phyloP scores from a whole-genome alignment of 2,797 vertebrate species.

The Falco concolor region DNA sequence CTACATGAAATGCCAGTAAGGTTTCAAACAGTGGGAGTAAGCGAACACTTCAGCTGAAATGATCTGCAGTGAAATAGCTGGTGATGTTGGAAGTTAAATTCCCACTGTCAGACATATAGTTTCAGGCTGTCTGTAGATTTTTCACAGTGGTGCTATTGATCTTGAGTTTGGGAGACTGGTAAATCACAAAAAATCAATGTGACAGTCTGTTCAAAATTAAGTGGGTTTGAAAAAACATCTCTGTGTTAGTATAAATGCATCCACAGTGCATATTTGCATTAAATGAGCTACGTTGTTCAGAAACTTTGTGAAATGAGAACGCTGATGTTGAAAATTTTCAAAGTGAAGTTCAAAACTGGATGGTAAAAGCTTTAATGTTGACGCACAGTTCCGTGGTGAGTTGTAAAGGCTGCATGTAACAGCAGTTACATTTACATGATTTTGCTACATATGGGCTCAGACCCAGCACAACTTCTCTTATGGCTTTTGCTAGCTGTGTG shows the following conservation, averaged over 20 bases:
- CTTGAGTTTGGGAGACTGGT: background rate
- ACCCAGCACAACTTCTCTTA: background rate
- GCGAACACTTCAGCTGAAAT: background rate
- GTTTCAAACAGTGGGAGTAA: background rate
- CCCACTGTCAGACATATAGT: background rate
- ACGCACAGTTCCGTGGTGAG: background rate
- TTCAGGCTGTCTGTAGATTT: background rate
- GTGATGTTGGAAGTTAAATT: background rate
- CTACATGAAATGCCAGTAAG: background rate
- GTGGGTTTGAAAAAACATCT: background rate
- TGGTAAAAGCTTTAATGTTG: background rate
- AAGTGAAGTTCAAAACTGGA: background rate
- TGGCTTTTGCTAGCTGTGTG: background rate
- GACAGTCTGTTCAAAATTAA: background rate
- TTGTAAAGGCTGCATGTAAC: background rate
- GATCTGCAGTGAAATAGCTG: background rate
- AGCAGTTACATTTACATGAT: background rate
- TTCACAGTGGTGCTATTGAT: background rate
- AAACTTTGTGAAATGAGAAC: background rate
- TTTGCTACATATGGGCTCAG: background rate
- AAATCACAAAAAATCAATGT: slow-evolving; percentile 35
- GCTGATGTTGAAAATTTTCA: background rate
- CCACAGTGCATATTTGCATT: background rate
- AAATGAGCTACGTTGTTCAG: slow-evolving; percentile 15
- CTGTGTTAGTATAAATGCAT: background rate